Conservation (phyloP, 1,140 invertebrate species). For the Philopotamus ludificatus region DNA sequence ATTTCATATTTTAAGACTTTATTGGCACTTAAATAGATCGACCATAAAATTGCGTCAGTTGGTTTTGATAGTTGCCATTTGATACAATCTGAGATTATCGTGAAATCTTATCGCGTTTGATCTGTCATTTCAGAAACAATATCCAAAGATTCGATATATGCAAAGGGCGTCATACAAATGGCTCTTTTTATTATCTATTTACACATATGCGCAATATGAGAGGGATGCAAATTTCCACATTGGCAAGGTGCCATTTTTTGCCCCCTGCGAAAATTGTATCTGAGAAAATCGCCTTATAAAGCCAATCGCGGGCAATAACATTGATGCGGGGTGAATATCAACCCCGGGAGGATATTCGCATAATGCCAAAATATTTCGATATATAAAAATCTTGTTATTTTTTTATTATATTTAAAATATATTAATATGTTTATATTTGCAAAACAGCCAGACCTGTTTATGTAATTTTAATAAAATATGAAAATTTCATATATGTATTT, state of each 20-base stretch:
- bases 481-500: neutral
- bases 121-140: too few relatives aligned
- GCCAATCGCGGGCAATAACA: constrained; percentile 12
- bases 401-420: too few relatives aligned
- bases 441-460: too few relatives aligned
- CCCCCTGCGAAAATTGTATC: neutral
- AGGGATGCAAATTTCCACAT: constrained; percentile 2
- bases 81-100: too few relatives aligned
- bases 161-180: constrained; percentile 14
- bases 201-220: constrained; percentile 11
- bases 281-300: constrained; percentile 15
- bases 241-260: constrained; percentile 4
- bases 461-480: neutral
- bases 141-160: constrained; percentile 27
- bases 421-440: too few relatives aligned
- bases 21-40: neutral
- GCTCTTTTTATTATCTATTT: constrained; percentile 27
- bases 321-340: neutral
- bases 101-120: too few relatives aligned
- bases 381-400: neutral
- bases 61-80: too few relatives aligned
- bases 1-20: neutral
- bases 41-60: too few relatives aligned
- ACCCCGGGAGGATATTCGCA: neutral
- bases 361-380: neutral